Conservation (phyloP, 2,113 vertebrate species). For the Rhinichthys klamathensis region DNA sequence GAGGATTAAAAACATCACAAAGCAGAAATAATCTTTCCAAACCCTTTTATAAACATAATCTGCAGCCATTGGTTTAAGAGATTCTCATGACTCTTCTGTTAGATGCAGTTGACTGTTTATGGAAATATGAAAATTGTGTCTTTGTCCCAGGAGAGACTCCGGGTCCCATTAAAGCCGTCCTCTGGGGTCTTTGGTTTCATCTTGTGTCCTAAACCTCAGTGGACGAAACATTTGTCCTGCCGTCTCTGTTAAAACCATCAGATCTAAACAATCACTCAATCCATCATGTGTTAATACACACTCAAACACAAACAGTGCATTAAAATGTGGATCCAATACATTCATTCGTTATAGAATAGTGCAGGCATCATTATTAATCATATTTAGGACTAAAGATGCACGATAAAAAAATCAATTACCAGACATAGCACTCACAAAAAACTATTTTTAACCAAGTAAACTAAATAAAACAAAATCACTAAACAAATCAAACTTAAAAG, state of each 20-base stretch:
- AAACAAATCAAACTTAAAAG: neutral
- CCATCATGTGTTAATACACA: neutral
- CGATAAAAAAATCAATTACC: fast-evolving
- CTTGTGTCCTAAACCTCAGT: constrained; percentile 25
- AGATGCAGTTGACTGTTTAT: constrained; percentile 68
- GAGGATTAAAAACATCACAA: neutral
- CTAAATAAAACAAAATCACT: neutral
- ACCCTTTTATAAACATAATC: neutral
- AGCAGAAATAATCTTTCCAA: neutral
- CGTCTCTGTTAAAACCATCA: neutral
- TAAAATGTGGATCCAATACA: neutral
- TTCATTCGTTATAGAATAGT: neutral
- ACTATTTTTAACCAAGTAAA: neutral
- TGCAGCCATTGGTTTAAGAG: constrained; percentile 46
- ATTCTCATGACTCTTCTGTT: constrained; percentile 74
- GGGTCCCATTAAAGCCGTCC: constrained; percentile 4
- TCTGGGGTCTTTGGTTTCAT: neutral
- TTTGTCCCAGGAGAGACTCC: constrained; percentile 64
- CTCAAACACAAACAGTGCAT: neutral
- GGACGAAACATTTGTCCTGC: constrained; percentile 16
- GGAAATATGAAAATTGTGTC: constrained; percentile 57
- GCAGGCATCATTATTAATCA: neutral
- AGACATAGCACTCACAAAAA: neutral
- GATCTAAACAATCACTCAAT: neutral
- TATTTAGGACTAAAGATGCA: too few relatives aligned